Evolutionary conservation across 2,888 invertebrate genomes (phyloP).

Genomic region (Callimorpha dominula): DNA sequence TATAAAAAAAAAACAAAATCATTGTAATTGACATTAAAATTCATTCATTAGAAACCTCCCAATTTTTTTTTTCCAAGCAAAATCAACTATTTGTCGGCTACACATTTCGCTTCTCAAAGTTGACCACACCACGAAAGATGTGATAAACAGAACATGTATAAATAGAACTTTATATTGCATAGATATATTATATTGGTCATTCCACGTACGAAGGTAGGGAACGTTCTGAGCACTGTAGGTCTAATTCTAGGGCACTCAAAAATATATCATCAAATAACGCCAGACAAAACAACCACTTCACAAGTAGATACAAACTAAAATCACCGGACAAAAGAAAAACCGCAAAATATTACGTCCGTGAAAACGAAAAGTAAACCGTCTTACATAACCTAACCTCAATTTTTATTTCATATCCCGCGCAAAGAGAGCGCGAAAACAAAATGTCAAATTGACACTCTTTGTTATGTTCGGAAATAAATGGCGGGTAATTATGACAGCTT

Average conservation of each 20-base stretch:
- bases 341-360: not conserved
- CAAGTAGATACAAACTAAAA: not conserved
- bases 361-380: conserved; percentile 6
- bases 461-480: conserved; percentile 45
- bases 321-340: not conserved
- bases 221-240: fast-evolving
- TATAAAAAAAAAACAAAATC: too few species aligned
- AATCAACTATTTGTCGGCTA: too few species aligned
- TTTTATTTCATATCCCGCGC: conserved; percentile 15
- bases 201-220: not conserved
- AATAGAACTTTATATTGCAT: too few species aligned
- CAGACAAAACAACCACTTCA: not conserved
- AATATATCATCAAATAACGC: not conserved
- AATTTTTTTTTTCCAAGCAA: too few species aligned
- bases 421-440: conserved; percentile 24
- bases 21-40: too few species aligned
- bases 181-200: not conserved
- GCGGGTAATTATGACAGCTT: conserved; percentile 46
- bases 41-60: too few species aligned
- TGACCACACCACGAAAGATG: too few species aligned
- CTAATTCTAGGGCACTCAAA: not conserved
- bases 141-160: too few species aligned
- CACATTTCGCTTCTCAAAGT: too few species aligned
- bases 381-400: conserved; percentile 19
- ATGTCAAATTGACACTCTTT: conserved; percentile 47